These are phyloP conservation scores for Ascaphus truei DNA, from an alignment of 2,113 vertebrate species.

Conservation along the genomic window DNA sequence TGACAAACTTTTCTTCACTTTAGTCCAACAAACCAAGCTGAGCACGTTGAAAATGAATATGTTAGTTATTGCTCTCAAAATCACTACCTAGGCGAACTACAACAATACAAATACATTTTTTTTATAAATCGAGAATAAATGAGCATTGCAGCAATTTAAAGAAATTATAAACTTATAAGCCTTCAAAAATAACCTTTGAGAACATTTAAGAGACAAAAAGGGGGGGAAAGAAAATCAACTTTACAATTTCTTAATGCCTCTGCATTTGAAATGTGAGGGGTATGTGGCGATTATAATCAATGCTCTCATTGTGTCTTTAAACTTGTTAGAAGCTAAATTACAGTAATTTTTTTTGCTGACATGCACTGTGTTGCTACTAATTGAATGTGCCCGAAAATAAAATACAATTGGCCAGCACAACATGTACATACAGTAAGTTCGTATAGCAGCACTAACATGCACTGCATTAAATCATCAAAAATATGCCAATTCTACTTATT, in stretches of 20 bases:
- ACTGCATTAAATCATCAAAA: neutral
- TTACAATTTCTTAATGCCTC: slow-evolving; percentile 2
- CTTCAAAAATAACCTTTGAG: slow-evolving; percentile 12
- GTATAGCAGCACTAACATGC: neutral
- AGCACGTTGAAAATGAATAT: neutral
- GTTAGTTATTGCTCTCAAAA: neutral
- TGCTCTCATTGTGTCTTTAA: slow-evolving; percentile 27
- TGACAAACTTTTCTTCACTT: too few species aligned
- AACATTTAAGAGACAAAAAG: neutral
- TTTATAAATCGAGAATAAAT: slow-evolving; percentile 47
- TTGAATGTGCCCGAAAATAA: slow-evolving; percentile 45
- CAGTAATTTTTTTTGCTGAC: slow-evolving; percentile 47
- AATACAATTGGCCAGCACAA: neutral
- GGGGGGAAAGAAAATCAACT: neutral
- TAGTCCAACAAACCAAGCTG: neutral
- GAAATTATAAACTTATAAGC: neutral
- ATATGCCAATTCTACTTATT: slow-evolving; percentile 1
- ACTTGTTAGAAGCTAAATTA: slow-evolving; percentile 28
- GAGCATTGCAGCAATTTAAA: slow-evolving; percentile 24
- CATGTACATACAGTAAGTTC: slow-evolving; percentile 14
- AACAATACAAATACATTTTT: neutral
- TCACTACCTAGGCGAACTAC: neutral
- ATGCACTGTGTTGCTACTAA: slow-evolving; percentile 50
- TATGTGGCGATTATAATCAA: slow-evolving; percentile 35
- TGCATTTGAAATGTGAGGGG: neutral